phyloP scores from a whole-genome alignment of 1,140 invertebrate genomes.

The Diachasmimorpha longicaudata region DNA sequence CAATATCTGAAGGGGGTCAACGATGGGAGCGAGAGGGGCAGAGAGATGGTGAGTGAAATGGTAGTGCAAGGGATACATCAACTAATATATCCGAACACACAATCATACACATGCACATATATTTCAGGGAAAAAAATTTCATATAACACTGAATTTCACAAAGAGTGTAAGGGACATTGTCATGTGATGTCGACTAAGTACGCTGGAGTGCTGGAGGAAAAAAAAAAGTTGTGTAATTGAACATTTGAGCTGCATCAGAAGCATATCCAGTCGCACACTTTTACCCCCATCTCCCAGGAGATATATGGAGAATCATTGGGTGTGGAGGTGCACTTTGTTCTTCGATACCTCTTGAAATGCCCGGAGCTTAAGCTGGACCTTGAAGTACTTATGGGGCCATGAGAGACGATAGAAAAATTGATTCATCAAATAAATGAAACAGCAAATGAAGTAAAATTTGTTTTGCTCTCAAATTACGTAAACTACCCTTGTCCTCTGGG shows the following conservation, averaged over 20 bases:
- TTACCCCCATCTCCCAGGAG: background rate
- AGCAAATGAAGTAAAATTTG: too few species aligned
- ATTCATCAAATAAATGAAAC: too few species aligned
- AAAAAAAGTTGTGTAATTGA: slow-evolving; percentile 20
- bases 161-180: slow-evolving; percentile 12
- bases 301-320: background rate
- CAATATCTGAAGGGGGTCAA: slow-evolving; percentile 39
- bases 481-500: too few species aligned
- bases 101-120: slow-evolving; percentile 3
- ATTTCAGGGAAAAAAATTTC: background rate
- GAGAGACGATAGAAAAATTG: too few species aligned
- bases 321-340: background rate
- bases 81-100: slow-evolving; percentile 14
- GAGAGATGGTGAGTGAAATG: background rate
- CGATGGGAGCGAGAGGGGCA: background rate
- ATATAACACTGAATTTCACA: slow-evolving; percentile 16
- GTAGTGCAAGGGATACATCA: background rate
- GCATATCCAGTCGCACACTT: background rate
- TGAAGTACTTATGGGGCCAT: too few species aligned
- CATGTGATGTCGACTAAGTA: slow-evolving; percentile 18
- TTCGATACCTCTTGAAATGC: background rate
- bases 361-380: too few species aligned
- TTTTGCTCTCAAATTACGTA: too few species aligned
- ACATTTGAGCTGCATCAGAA: slow-evolving; percentile 16
- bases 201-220: slow-evolving; percentile 17